Evolutionary conservation across 37 sponge, comb jelly and placozoan genomes (phyloP), one percentile per base, ranked within the genome.

Genomic region (Bolinopsis microptera): DNA sequence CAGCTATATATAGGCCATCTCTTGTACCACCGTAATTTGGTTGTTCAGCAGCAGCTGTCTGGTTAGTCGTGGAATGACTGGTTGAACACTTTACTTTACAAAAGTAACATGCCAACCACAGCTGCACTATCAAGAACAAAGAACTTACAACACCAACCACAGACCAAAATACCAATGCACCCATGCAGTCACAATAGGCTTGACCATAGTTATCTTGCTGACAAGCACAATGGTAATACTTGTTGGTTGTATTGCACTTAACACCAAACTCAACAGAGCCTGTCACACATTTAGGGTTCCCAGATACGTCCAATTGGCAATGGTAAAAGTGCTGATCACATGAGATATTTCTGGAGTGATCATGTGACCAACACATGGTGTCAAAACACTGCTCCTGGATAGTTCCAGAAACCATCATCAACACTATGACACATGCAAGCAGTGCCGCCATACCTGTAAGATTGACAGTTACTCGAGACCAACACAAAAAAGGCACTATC

Each of bases 131-230:
- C 31, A 72, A 28, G 26, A 72, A 72, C 75, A 72, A 24, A 8
- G 31, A 5, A 30, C 26, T 21, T 5, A 72, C 26, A 8, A 72
- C 31, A 28, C 75, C 75, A 28, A 28, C 18, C 3, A 72, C 31
- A 5, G 26, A n/a, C 75, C 75, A 72, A 72, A 72, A 72, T 8
- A n/a, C 5, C 5, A 72, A 3, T 8, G 75, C 75, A 72, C 26
- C 26, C 75, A n/a, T n/a, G 75, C 75, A 72, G 18, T 72, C 75
- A 72, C 75, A 72, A n/a, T 28, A 72, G 5, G 75, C 75, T 28
- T 30, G 75, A n/a, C 75, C 75, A 72, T 24, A n/a, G 31, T 21
- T 2, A 21, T 72, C 75, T n/a, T 72, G 75, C n/a, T 72, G 13
- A 72, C 75, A 72, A n/a, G 27, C 5, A 28, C 75, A 72, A 28